A percentile compares a stretch with the other conserved stretches of the same genome.
Evolutionary conservation across 1,140 invertebrate species (phyloP).

Genomic region (Potamilus streckersoni): DNA sequence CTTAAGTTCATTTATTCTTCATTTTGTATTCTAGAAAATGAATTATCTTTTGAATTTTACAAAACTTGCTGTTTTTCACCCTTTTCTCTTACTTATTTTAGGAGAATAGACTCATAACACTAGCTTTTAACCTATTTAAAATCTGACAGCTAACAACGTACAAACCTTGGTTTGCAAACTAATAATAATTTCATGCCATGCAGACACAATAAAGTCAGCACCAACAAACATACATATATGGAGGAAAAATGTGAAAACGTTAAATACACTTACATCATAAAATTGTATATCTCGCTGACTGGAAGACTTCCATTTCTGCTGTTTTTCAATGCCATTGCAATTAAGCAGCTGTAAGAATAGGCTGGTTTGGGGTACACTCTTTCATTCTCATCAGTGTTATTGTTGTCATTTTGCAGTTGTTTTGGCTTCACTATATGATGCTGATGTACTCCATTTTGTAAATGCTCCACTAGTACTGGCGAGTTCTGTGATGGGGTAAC

Average conservation of each 20-base stretch:
- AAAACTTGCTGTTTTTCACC: too few relatives aligned
- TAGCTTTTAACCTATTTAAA: too few relatives aligned
- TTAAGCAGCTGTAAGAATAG: slow-evolving; percentile 97
- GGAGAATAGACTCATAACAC: too few relatives aligned
- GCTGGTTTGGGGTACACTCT: slow-evolving; percentile 93
- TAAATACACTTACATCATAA: slow-evolving; percentile 87
- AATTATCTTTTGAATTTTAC: too few relatives aligned
- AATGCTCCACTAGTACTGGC: slow-evolving; percentile 53
- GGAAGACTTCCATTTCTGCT: slow-evolving; percentile 92
- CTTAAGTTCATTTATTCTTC: too few relatives aligned
- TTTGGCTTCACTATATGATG: slow-evolving; percentile 19
- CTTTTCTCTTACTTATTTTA: too few relatives aligned
- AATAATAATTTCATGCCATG: too few relatives aligned
- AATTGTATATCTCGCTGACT: slow-evolving; percentile 98
- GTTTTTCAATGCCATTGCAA: slow-evolving; percentile 97
- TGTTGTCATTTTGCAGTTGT: slow-evolving; percentile 32
- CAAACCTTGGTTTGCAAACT: too few relatives aligned
- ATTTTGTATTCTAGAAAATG: too few relatives aligned
- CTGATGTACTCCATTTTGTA: slow-evolving; percentile 48
- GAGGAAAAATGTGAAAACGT: not conserved
- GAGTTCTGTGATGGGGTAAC: slow-evolving; percentile 49
- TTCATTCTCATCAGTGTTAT: slow-evolving; percentile 60
- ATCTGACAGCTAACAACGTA: too few relatives aligned
- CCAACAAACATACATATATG: too few relatives aligned
- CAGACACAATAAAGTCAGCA: too few relatives aligned